Conservation (phyloP, 2,113 vertebrate genomes). For the Cryptomyrus ogoouensis region DNA sequence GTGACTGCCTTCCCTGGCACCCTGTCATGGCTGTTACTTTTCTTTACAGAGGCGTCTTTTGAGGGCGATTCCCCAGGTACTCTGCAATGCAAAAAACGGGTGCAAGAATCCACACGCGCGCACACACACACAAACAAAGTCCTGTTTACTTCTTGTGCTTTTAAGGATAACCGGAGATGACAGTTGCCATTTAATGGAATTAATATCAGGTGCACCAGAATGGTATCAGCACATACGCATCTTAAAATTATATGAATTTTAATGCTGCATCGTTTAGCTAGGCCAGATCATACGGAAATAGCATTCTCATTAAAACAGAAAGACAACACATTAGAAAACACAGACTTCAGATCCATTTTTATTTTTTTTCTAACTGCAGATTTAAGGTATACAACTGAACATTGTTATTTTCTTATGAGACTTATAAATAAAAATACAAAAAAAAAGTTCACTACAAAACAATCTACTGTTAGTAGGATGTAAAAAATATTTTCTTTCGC, state of each 20-base stretch:
- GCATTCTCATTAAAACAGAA: neutral
- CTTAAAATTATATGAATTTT: neutral
- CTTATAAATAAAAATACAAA: slow-evolving; percentile 99
- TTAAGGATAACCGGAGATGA: slow-evolving; percentile 5
- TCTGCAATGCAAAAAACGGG: neutral
- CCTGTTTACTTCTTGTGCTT: neutral
- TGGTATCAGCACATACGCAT: neutral
- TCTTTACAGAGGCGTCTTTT: slow-evolving; percentile 5
- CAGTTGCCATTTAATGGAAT: slow-evolving; percentile 13
- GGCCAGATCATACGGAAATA: neutral
- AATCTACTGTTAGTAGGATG: slow-evolving; percentile 97
- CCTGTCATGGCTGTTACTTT: slow-evolving; percentile 17
- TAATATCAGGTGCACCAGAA: neutral
- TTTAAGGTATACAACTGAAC: slow-evolving; percentile 97
- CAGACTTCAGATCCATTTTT: slow-evolving; percentile 58
- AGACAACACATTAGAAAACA: slow-evolving; percentile 26
- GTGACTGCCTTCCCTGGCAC: neutral
- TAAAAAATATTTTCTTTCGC: slow-evolving; percentile 93
- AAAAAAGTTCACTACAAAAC: slow-evolving; percentile 96
- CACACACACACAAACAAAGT: neutral
- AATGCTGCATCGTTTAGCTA: neutral
- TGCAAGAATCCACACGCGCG: neutral
- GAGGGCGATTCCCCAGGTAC: slow-evolving; percentile 8
- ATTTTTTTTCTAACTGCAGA: slow-evolving; percentile 92
- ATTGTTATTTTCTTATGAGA: slow-evolving; percentile 93